A percentile compares a stretch with the other conserved stretches of the same genome.
phyloP scores from a whole-genome alignment of 1,140 invertebrate species.

The Saccostrea echinata region DNA sequence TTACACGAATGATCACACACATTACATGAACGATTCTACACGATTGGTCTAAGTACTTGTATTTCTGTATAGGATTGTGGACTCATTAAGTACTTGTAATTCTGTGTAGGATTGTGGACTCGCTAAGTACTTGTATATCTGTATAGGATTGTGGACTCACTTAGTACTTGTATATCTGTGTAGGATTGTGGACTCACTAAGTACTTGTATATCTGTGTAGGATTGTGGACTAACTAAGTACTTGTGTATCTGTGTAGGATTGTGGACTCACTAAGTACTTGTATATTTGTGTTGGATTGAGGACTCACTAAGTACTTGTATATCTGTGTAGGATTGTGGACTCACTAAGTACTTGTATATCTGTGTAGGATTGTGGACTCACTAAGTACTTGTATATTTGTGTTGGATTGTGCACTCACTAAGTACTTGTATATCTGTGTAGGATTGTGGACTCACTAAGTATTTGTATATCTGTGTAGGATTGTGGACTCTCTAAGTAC shows the following conservation, averaged over 20 bases:
- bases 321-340: neutral
- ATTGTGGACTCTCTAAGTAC: too few species aligned
- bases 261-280: too few species aligned
- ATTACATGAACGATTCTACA: too few species aligned
- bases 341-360: too few species aligned
- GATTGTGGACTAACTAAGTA: conserved; percentile 74
- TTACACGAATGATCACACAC: too few species aligned
- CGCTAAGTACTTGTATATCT: conserved; percentile 83
- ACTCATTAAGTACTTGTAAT: too few species aligned
- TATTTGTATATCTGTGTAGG: neutral
- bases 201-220: conserved; percentile 86
- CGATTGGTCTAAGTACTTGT: too few species aligned
- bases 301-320: conserved; percentile 75
- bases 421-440: conserved; percentile 87
- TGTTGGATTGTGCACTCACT: neutral
- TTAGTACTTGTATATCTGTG: conserved; percentile 62
- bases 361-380: conserved; percentile 81
- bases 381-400: conserved; percentile 69
- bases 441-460: conserved; percentile 75
- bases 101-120: too few species aligned
- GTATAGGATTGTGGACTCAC: conserved; percentile 81
- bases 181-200: neutral
- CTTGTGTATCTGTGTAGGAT: neutral
- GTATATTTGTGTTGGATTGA: conserved; percentile 83
- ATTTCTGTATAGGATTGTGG: neutral